phyloP scores from a whole-genome alignment of 2,113 vertebrate genomes.

The Tyrannus savana region DNA sequence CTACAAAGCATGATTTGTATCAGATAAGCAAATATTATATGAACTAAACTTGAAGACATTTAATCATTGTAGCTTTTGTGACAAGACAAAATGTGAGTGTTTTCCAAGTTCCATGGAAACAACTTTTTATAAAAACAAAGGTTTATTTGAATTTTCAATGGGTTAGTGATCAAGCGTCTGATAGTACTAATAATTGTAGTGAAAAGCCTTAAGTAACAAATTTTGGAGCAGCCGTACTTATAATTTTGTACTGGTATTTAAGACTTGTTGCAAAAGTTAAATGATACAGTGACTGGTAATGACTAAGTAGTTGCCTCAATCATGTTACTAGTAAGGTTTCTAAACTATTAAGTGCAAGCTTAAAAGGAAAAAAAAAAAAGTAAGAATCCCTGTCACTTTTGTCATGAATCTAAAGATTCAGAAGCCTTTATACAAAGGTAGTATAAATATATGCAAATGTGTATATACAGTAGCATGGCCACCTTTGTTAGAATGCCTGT shows the following conservation, averaged over 20 bases:
- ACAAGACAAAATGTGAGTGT: not conserved
- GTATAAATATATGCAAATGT: constrained; percentile 78
- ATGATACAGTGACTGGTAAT: constrained; percentile 58
- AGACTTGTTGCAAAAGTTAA: constrained; percentile 69
- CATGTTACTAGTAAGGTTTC: constrained; percentile 40
- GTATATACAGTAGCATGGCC: constrained; percentile 73
- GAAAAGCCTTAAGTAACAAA: constrained; percentile 78
- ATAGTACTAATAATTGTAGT: constrained; percentile 70
- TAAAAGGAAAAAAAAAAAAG: constrained; percentile 23
- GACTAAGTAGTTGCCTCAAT: constrained; percentile 50
- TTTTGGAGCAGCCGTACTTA: constrained; percentile 69
- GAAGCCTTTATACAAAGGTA: constrained; percentile 66
- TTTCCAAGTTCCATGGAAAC: constrained; percentile 68
- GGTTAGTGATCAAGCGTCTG: constrained; percentile 6
- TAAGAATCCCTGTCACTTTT: constrained; percentile 30
- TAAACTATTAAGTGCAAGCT: constrained; percentile 56
- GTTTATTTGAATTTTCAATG: constrained; percentile 49
- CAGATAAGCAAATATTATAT: not conserved
- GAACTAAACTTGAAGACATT: not conserved
- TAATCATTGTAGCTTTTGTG: constrained; percentile 17
- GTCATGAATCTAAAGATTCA: constrained; percentile 63
- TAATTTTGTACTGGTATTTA: constrained; percentile 66
- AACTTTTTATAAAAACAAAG: constrained; percentile 58
- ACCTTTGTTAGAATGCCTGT: constrained; percentile 74
- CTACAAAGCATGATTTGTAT: constrained; percentile 65